Conservation (phyloP, 53 echinoderm and acorn worm species). For the Henricia sp. region DNA sequence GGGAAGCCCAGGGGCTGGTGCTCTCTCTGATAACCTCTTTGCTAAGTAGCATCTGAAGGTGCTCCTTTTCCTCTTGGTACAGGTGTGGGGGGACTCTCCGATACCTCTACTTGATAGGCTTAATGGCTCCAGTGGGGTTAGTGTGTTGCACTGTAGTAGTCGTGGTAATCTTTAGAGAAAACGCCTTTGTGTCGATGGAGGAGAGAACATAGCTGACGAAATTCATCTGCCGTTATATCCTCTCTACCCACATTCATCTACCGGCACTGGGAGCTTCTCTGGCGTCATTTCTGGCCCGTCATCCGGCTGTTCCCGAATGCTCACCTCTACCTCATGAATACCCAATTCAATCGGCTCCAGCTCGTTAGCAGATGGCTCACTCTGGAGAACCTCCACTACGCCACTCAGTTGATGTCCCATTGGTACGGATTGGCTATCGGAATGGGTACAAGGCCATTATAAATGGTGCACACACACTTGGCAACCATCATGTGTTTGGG, state of each 20-base stretch:
- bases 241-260: neutral
- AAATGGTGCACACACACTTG: neutral
- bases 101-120: conserved; percentile 30
- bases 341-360: neutral
- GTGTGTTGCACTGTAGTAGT: conserved; percentile 27
- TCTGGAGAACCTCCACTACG: neutral
- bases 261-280: no score
- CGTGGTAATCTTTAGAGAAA: conserved; percentile 18
- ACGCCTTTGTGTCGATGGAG: conserved; percentile 14
- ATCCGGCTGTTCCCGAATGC: neutral
- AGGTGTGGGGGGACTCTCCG: conserved; percentile 43
- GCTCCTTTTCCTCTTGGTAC: conserved; percentile 40
- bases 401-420: conserved; percentile 1
- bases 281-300: neutral
- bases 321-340: conserved; percentile 5
- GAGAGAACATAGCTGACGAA: neutral
- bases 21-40: no score
- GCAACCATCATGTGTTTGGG: conserved; percentile 9
- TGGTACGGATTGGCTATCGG: conserved; percentile 17
- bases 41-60: conserved; percentile 13
- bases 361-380: no score
- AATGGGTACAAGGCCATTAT: neutral
- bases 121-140: conserved; percentile 22
- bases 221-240: neutral
- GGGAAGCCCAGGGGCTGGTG: conserved; percentile 58